Conservation (phyloP, 1,140 invertebrate genomes). For the Aphelinus atriplicis region DNA sequence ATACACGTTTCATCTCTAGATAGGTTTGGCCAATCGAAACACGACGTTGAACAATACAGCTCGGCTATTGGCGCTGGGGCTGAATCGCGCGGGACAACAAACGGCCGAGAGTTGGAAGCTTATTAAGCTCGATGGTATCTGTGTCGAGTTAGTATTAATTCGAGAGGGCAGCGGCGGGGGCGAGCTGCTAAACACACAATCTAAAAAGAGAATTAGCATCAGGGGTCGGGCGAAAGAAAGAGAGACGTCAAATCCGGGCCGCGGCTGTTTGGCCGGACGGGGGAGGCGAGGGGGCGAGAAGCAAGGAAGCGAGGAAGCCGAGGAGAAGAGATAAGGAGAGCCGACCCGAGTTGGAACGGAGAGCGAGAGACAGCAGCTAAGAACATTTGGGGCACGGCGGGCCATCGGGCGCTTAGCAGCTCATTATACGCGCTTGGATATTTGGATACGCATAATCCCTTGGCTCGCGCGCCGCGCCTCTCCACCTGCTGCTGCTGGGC, state of each 20-base stretch:
- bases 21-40: no score
- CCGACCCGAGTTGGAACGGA: neutral
- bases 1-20: no score
- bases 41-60: no score
- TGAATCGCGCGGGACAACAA: no score
- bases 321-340: neutral
- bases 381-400: slow-evolving; percentile 20
- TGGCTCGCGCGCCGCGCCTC: slow-evolving; percentile 39
- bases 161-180: neutral
- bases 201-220: no score
- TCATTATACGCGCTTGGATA: slow-evolving; percentile 56
- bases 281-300: neutral
- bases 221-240: neutral
- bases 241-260: neutral
- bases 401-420: slow-evolving; percentile 39
- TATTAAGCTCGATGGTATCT: no score
- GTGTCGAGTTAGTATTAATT: no score
- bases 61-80: no score
- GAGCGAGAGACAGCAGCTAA: slow-evolving; percentile 4
- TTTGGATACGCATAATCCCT: slow-evolving; percentile 60
- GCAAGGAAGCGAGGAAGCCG: slow-evolving; percentile 24
- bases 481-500: slow-evolving; percentile 27
- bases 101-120: no score
- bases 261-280: no score
- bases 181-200: no score